Evolutionary conservation across 2,888 invertebrate genomes (phyloP).

Genomic region (Melieria omissa): DNA sequence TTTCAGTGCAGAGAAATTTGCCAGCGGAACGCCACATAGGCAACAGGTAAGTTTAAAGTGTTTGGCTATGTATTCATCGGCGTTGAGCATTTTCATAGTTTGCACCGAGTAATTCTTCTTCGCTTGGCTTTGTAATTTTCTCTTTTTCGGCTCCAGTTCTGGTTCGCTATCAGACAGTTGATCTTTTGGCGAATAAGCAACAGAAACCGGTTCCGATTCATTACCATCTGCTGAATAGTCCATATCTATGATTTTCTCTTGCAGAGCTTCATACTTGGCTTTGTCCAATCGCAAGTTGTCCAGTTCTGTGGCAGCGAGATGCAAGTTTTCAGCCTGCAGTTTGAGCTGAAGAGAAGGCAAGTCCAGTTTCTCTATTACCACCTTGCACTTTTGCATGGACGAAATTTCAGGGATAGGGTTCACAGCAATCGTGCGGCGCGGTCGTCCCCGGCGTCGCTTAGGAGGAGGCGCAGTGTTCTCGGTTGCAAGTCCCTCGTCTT

Average conservation of each 20-base stretch:
- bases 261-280: background rate
- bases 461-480: background rate
- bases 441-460: constrained; percentile 6
- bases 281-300: background rate
- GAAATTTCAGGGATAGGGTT: background rate
- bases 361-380: constrained; percentile 21
- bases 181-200: too few species aligned
- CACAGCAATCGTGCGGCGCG: background rate
- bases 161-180: background rate
- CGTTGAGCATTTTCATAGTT: constrained; percentile 44
- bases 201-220: constrained; percentile 1
- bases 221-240: background rate
- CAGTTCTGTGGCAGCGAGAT: background rate
- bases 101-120: background rate
- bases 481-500: too few species aligned
- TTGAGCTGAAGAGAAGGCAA: background rate
- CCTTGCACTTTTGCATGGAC: constrained; percentile 4
- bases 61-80: constrained; percentile 55
- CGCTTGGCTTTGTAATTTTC: background rate
- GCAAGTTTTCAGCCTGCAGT: background rate
- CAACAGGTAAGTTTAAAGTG: constrained; percentile 60
- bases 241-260: background rate
- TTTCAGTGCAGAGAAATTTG: constrained; percentile 38
- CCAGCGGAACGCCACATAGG: constrained; percentile 52
- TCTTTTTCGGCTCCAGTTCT: background rate